Base-by-base conservation (phyloP, 1,140 invertebrate genomes). In the Pissodes strobi region DNA sequence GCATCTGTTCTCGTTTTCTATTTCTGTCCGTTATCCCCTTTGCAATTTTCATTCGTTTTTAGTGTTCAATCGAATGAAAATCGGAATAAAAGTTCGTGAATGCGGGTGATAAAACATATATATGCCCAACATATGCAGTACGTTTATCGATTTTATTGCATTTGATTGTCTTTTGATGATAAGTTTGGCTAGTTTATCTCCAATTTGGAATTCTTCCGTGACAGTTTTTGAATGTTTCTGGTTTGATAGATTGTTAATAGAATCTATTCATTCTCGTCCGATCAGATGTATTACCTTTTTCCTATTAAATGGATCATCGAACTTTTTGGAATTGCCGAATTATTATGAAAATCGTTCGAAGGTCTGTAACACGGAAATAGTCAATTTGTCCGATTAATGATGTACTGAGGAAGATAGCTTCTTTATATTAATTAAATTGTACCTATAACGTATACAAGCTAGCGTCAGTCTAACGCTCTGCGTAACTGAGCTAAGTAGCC, bases 21-120 rank as follows among this genome's bases (percentile, higher is more conserved):
- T 27, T 49, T 53, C 34, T 53, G 49, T 53, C 21, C 25, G 17
- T 25, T 18, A 18, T 66, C 64, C 58, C 19, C 52, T 66, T 64
- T 52, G 53, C 49, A 57, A 38, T 61, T 70, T 70, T 67, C 61
- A 70, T 70, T 70, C 65, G 65, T 69, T 69, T 69, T 69, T 69
- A 69, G 60, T 61, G 68, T 68, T 64, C 68, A 64, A 70, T 70
- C 68, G 68, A 65, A 64, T 68, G 68, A 68, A 70, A 70, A 68
- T 70, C 43, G 65, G 68, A 45, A 68, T 68, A 70, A 70, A 70
- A 67, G 65, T 67, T 60, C 53, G 56, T 57, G 53, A 65, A 70
- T 67, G 63, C 53, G 62, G 66, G 66, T 63, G 62, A 70, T 68
- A 70, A 70, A 68, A 70, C 61, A 68, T 68, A 66, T 61, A 61